These are phyloP conservation scores for Drosophila acutilabella DNA, from an alignment of 2,888 invertebrate species.

Conservation along the genomic window DNA sequence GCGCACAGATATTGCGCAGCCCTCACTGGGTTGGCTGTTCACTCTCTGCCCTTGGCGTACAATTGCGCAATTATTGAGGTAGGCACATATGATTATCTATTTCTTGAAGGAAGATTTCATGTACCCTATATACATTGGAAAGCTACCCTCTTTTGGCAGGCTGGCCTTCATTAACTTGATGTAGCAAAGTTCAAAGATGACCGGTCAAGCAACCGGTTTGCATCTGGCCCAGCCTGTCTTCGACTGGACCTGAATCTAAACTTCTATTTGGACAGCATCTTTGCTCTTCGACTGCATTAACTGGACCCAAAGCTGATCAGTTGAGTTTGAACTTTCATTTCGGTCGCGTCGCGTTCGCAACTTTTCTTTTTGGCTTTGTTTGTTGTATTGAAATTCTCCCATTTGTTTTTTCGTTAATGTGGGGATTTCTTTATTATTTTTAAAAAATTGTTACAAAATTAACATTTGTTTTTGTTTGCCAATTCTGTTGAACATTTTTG, in stretches of 20 bases:
- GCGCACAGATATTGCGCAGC: conserved; percentile 50
- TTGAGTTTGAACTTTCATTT: conserved; percentile 79
- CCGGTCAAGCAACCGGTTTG: conserved; percentile 70
- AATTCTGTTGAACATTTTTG: conserved; percentile 41
- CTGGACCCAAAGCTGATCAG: conserved; percentile 60
- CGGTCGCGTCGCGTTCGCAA: conserved; percentile 75
- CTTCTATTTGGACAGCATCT: conserved; percentile 53
- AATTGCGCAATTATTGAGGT: conserved; percentile 77
- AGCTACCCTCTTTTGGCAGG: conserved; percentile 51
- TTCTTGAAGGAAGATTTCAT: conserved; percentile 28
- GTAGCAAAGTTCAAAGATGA: conserved; percentile 72
- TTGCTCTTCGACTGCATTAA: conserved; percentile 28
- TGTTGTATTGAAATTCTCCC: conserved; percentile 54
- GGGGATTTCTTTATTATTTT: conserved; percentile 67
- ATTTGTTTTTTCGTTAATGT: conserved; percentile 68
- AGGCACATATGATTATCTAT: conserved; percentile 57
- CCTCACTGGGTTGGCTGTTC: conserved; percentile 53
- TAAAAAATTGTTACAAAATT: conserved; percentile 54
- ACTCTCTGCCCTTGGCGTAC: conserved; percentile 16
- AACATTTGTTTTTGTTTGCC: conserved; percentile 49
- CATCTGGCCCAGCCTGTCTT: conserved; percentile 69
- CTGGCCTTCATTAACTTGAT: conserved; percentile 59
- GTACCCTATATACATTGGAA: not conserved
- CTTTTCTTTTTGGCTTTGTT: conserved; percentile 54
- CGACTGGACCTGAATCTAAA: conserved; percentile 59